phyloP scores from a whole-genome alignment of 2,888 invertebrate species.

The Dryomyza anilis region DNA sequence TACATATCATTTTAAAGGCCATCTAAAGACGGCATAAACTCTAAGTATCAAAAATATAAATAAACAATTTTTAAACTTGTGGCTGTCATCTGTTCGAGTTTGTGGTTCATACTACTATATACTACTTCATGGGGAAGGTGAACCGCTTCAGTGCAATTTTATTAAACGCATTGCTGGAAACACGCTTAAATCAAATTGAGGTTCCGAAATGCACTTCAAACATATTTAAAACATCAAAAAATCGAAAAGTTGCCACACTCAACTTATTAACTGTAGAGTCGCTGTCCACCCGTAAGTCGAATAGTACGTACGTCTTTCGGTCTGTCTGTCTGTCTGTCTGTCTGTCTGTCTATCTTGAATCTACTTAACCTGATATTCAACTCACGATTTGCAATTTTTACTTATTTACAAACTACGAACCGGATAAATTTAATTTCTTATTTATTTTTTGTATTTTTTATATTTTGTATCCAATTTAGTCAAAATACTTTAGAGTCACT shows the following conservation, averaged over 20 bases:
- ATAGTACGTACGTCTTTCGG: not conserved
- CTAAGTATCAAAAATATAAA: not conserved
- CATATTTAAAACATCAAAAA: not conserved
- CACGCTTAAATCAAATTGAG: no score
- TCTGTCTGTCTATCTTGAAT: conserved; percentile 2
- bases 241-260: not conserved
- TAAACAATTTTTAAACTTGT: not conserved
- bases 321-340: not conserved
- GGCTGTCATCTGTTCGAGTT: not conserved
- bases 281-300: no score
- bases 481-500: not conserved
- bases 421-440: not conserved
- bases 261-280: not conserved
- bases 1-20: not conserved
- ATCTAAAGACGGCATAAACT: not conserved
- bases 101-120: not conserved
- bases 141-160: no score
- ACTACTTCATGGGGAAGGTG: not conserved
- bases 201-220: not conserved
- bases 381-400: conserved; percentile 25
- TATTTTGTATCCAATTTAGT: not conserved
- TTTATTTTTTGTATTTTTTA: conserved; percentile 6
- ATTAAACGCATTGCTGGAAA: no score
- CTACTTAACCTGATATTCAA: conserved; percentile 31
- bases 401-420: conserved; percentile 8